Conservation (phyloP, 1,140 invertebrate species). For the Saccostrea echinata region DNA sequence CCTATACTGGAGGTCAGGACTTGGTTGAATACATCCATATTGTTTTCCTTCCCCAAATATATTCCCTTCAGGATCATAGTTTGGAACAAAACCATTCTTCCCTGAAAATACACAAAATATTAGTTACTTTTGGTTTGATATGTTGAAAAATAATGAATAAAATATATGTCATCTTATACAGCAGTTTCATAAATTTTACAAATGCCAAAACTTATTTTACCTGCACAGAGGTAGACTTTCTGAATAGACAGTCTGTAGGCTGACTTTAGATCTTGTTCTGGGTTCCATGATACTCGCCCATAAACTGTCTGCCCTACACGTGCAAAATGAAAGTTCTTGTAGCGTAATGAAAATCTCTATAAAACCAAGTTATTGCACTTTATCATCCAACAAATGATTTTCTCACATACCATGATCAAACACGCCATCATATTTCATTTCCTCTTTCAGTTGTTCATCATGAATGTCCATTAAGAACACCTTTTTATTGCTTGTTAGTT, state of each 20-base stretch:
- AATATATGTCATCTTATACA: not conserved
- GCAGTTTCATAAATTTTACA: not conserved
- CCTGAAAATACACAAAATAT: slow-evolving; percentile 60
- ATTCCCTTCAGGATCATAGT: slow-evolving; percentile 81
- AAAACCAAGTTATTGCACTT: not conserved
- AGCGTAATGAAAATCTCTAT: not conserved
- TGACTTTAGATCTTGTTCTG: slow-evolving; percentile 79
- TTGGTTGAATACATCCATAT: slow-evolving; percentile 81
- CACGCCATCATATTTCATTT: slow-evolving; percentile 68
- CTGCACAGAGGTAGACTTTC: slow-evolving; percentile 81
- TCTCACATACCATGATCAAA: slow-evolving; percentile 42
- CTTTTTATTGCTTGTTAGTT: slow-evolving; percentile 78
- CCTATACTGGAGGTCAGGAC: slow-evolving; percentile 78
- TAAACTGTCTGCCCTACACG: slow-evolving; percentile 79
- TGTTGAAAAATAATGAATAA: not conserved
- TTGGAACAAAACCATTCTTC: slow-evolving; percentile 80
- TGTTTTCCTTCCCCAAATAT: slow-evolving; percentile 80
- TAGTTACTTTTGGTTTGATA: not conserved
- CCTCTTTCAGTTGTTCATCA: slow-evolving; percentile 50
- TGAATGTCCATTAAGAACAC: slow-evolving; percentile 77
- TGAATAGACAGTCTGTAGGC: slow-evolving; percentile 80
- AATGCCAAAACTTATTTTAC: slow-evolving; percentile 53
- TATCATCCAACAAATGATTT: not conserved
- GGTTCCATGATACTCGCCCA: slow-evolving; percentile 81
- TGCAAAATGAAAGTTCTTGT: not conserved